Evolutionary conservation across 2,797 vertebrate genomes (phyloP).

Genomic region (Zenarchopterus dispar): DNA sequence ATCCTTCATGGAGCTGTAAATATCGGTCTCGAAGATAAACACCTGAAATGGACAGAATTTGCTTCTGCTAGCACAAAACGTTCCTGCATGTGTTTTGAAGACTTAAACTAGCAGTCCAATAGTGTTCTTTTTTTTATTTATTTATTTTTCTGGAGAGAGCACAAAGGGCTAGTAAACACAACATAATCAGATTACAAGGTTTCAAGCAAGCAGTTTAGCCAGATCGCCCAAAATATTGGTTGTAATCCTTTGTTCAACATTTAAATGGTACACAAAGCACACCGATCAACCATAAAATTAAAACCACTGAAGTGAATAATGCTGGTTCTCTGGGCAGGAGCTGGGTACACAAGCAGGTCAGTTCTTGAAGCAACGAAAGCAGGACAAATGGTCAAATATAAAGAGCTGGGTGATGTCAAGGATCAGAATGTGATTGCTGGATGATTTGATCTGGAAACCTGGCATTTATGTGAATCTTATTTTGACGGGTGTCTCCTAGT

Average conservation of each 20-base stretch:
- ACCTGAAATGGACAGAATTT: not conserved
- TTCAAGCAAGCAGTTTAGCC: too few species aligned
- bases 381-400: not conserved
- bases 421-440: too few species aligned
- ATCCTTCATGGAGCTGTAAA: not conserved
- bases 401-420: not conserved
- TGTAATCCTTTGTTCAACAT: too few species aligned
- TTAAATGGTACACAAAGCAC: too few species aligned
- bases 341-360: not conserved
- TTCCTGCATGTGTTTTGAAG: not conserved
- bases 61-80: not conserved
- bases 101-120: not conserved
- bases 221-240: too few species aligned
- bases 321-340: not conserved
- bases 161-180: not conserved
- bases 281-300: not conserved
- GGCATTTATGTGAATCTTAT: too few species aligned
- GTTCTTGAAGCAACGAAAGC: not conserved
- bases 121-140: too few species aligned
- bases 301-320: not conserved
- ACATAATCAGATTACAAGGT: too few species aligned
- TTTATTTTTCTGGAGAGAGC: too few species aligned
- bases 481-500: too few species aligned
- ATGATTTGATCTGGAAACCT: too few species aligned
- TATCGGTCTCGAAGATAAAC: not conserved